Conservation (phyloP, 92 coral and sea anemone genomes). For the Epizoanthus ramosus region DNA sequence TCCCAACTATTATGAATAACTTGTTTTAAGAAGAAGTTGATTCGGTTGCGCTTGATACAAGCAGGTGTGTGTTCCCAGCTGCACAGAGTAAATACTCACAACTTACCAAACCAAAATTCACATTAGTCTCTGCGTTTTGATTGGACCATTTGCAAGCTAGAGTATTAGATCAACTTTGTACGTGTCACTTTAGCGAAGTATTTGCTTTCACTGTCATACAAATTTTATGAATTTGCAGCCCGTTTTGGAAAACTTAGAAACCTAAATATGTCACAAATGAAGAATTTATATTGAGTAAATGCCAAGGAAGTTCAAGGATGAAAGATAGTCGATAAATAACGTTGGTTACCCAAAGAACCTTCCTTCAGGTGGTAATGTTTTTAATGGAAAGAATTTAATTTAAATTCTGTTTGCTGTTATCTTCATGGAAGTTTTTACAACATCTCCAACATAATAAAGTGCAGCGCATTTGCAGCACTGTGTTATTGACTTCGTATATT, state of each 20-base stretch:
- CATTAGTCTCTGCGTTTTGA: neutral
- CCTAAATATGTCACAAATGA: neutral
- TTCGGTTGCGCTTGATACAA: constrained; percentile 7
- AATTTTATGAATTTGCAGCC: neutral
- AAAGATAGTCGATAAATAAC: neutral
- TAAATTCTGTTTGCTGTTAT: neutral
- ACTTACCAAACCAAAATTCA: neutral
- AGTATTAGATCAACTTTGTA: constrained; percentile 7
- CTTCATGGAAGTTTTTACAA: neutral
- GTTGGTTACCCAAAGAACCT: neutral
- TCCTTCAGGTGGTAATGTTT: neutral
- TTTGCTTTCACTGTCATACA: constrained; percentile 19
- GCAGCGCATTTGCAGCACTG: no score
- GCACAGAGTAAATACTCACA: constrained; percentile 7
- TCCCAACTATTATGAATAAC: neutral
- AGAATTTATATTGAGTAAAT: no score
- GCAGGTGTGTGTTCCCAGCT: constrained; percentile 26
- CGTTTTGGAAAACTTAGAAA: neutral
- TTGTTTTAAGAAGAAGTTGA: constrained; percentile 14
- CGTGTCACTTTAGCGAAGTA: constrained; percentile 8
- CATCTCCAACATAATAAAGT: no score
- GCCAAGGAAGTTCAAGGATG: no score
- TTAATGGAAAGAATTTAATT: neutral
- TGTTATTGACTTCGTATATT: neutral
- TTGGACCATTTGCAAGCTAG: neutral